These are phyloP conservation scores for Amiota mariae DNA, from an alignment of 2,888 invertebrate species.

Conservation along the genomic window DNA sequence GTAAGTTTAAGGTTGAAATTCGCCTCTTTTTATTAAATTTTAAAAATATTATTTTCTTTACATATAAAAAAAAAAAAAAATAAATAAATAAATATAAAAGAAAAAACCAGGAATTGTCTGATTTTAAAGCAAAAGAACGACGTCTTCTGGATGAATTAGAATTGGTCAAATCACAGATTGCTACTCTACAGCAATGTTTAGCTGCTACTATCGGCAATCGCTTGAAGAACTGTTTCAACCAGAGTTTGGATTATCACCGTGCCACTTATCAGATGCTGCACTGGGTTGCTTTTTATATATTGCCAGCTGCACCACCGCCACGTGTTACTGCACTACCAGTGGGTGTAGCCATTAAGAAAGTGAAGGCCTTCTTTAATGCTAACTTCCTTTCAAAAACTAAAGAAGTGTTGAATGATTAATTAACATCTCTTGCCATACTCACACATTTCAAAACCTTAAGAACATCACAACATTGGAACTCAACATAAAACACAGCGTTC, in stretches of 20 bases:
- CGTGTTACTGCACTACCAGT: conserved; percentile 42
- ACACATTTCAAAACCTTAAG: too few relatives aligned
- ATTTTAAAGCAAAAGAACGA: conserved; percentile 34
- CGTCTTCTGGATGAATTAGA: conserved; percentile 52
- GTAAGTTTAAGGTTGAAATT: conserved; percentile 24
- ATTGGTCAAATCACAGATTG: conserved; percentile 44
- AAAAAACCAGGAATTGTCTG: conserved; percentile 46
- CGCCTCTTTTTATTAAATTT: too few relatives aligned
- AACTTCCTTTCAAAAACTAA: background rate
- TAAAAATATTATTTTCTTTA: too few relatives aligned
- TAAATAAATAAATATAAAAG: conserved; percentile 39
- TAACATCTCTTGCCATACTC: too few relatives aligned
- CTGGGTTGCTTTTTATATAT: conserved; percentile 60
- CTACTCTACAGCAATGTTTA: conserved; percentile 54
- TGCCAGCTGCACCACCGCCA: conserved; percentile 65
- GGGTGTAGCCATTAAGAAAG: conserved; percentile 47
- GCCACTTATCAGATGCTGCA: conserved; percentile 63
- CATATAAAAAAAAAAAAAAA: too few relatives aligned
- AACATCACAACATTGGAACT: too few relatives aligned
- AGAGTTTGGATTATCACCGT: conserved; percentile 54
- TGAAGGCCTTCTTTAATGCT: conserved; percentile 40
- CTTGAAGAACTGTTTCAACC: conserved; percentile 55
- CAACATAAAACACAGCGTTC: too few relatives aligned
- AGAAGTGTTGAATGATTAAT: too few relatives aligned
- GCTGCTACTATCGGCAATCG: conserved; percentile 61